Evolutionary conservation across 2,888 invertebrate species (phyloP), one percentile per base, ranked within the genome.

Genomic region (Neuroscelio doddi): DNA sequence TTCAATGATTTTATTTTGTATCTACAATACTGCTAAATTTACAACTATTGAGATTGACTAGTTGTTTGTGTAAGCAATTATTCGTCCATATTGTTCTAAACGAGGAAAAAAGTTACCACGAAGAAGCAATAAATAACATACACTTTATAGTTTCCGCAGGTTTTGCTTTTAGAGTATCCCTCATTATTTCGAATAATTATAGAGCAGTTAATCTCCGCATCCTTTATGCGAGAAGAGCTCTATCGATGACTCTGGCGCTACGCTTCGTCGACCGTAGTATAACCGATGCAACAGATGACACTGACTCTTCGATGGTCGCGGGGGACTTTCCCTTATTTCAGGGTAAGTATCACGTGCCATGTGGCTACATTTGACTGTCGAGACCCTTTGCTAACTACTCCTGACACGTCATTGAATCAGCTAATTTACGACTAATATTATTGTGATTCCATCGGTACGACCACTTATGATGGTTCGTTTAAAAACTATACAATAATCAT

Each of bases 241-340:
- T 56, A 62, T 66, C 66, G 53, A 62, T 66, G 53, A 55, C 62
- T 53, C 41, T 27, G 47, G 27, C 50, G 62, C 55, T 55, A 66
- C 50, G 66, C 41, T 55, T 38, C 62, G 58, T 16, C 51, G 58
- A 42, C 10, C 50, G 10, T 32, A 26, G 27, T 47, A 38, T 66
- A 66, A 66, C 66, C 62, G 66, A 66, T 62, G 66, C 66, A 66
- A 67, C 66, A 67, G 66, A 62, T 66, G 66, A 66, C 66, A 66
- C 62, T 53, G 62, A 47, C 62, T 66, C 57, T 62, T 9, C 10
- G 52, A 39, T 39, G 32, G 46, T 52, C 57, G 61, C 52, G 52
- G 61, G 65, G 65, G 65, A 56, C 65, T 47, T 59, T 59, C 65
- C 59, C 56, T 65, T 24, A 26, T 47, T 52, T 57, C 42, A 26